Evolutionary conservation across 2,797 vertebrate species (phyloP).

Genomic region (Cirrhinus molitorella): DNA sequence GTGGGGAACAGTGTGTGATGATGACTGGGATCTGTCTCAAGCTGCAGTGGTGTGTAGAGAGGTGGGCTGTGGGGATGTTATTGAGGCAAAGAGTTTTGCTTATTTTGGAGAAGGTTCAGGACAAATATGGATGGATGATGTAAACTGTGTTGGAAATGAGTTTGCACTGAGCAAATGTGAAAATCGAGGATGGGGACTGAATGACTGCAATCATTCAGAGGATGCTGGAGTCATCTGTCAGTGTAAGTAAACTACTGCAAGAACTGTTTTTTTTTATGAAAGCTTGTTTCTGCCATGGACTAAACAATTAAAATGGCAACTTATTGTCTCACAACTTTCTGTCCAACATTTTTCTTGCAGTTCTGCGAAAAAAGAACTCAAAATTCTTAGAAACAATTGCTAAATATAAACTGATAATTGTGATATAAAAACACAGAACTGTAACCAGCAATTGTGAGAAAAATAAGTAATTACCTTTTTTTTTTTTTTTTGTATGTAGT

Average conservation of each 20-base stretch:
- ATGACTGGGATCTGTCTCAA: background rate
- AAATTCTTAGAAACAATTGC: no score
- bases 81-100: background rate
- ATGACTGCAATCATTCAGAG: background rate
- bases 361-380: background rate
- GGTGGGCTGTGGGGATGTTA: background rate
- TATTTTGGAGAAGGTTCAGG: constrained; percentile 3
- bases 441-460: no score
- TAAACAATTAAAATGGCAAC: background rate
- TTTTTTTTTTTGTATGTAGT: no score
- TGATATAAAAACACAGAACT: no score
- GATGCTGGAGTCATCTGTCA: constrained; percentile 20
- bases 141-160: background rate
- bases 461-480: no score
- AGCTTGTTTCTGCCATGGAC: background rate
- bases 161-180: background rate
- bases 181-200: background rate
- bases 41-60: constrained; percentile 3
- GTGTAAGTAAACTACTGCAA: background rate
- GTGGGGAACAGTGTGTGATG: background rate
- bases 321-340: background rate
- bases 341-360: background rate
- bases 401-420: no score
- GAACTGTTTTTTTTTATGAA: background rate
- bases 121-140: background rate